Base-by-base conservation (phyloP, 1,140 invertebrate genomes). In the Pseudoatta argentina region DNA sequence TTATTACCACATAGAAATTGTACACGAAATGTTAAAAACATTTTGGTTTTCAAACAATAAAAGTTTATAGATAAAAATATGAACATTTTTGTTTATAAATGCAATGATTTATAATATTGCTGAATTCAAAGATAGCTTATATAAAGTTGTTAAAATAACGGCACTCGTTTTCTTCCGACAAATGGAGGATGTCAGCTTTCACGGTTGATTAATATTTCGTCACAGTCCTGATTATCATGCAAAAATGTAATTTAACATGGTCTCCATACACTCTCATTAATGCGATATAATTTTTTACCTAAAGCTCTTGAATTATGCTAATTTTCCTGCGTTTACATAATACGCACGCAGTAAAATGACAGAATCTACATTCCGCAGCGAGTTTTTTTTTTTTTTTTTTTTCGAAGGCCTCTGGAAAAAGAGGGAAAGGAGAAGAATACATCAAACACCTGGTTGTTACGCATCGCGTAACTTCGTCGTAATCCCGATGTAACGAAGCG, bases 401-500 rank as follows among this genome's bases (percentile, higher is more conserved):
- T 8, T 21, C n/a, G n/a, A 21, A 57, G n/a, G 7, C 7, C 0
- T 57, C n/a, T 16, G 66, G 8, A 69, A 21, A 21, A 69, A 24
- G 21, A 69, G 39, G 6, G 6, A 24, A 6, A 48, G 16, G 66
- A 24, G 66, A 73, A 24, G 67, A 59, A 12, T 18, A 59, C 53
- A 6, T 72, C 66, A 82, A 82, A 82, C 34, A 72, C 18, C 18
- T 59, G 39, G 18, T 30, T 72, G 21, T 59, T 61, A 72, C 14
- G 61, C 59, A 8, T 27, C 48, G n/a, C 34, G 53, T 61, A 61
- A 75, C 24, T 63, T 75, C 16, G 0, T 63, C 39, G 21, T 75
- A 75, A 75, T 75, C 24, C 69, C 55, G 8, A 59, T 30, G 34
- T 61, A 82, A 82, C 34, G 53, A 82, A 73, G 24, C 69, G 55